Evolutionary conservation across 2,797 vertebrate species (phyloP), one percentile per base, ranked within the genome.

Genomic region (Sebastes nivosus): DNA sequence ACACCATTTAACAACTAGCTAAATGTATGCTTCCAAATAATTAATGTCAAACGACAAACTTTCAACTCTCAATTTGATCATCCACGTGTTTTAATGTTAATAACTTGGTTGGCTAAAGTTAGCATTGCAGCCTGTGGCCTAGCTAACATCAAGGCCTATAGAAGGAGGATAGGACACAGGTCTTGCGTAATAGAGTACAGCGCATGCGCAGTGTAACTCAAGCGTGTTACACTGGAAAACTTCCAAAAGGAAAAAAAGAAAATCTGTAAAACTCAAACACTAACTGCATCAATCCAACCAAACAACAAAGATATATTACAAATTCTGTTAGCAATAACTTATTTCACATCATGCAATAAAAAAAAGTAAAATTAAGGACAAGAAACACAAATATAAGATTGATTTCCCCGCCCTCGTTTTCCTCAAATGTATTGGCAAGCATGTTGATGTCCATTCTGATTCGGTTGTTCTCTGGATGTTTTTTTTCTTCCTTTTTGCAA

Each of bases 241-340:
- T 34, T 67, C 6, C 46, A 77, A 76, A 73, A 12, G 12, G 22
- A 71, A 50, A 24, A 29, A 24, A 55, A 9, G 57, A 72, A 57
- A n/a, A 58, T 93, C 50, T 93, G 95, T 96, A 95, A 97, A 97
- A 96, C 70, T 72, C 77, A 93, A 96, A 97, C 95, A 94, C 91
- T 95, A 96, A 97, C 96, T 96, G 96, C 96, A 95, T 96, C 96
- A 96, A 95, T 96, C 95, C 95, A 96, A 95, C 94, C 96, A 95
- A 96, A 96, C 95, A 96, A 96, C 96, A 96, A 97, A 96, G 96
- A 97, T 97, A 98, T 97, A 97, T 97, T 97, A 98, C 97, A 98
- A 97, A 97, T 97, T 97, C 94, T 97, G 97, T 97, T 95, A 98
- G 97, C 97, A 99, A 99, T 99, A 99, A 99, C 96, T 99, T 99